Percentiles rank a stretch among this genome's conserved stretches.
phyloP scores from a whole-genome alignment of 2,797 vertebrate species.

The Sebastes itinus region DNA sequence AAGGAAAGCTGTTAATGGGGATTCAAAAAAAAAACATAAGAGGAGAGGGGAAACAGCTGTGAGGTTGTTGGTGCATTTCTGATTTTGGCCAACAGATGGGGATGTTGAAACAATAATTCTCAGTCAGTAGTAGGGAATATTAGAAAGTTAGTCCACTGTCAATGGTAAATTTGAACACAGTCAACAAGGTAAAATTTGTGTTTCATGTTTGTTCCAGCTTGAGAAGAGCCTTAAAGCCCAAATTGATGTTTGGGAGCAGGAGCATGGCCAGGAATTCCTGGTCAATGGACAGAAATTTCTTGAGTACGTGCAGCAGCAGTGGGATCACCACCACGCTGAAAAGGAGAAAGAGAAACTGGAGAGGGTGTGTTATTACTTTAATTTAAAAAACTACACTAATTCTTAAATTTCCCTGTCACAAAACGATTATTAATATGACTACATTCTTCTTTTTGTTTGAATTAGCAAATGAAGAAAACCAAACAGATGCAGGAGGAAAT shows the following conservation, averaged over 20 bases:
- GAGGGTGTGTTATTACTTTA: constrained; percentile 76
- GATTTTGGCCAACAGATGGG: constrained; percentile 31
- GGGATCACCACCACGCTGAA: constrained; percentile 86
- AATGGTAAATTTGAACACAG: neutral
- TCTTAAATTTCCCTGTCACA: neutral
- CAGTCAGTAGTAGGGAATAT: neutral
- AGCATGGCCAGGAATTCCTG: constrained; percentile 81
- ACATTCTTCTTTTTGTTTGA: neutral
- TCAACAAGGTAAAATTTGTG: neutral
- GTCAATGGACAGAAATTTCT: constrained; percentile 90
- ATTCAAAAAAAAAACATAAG: neutral
- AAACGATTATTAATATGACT: neutral
- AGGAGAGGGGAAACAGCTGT: neutral
- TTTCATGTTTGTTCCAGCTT: constrained; percentile 77
- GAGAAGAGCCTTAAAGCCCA: constrained; percentile 88
- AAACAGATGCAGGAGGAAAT: constrained; percentile 91
- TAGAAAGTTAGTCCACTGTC: neutral
- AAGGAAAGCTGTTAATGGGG: neutral
- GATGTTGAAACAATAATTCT: neutral
- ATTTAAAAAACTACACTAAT: neutral
- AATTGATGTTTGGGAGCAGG: constrained; percentile 87
- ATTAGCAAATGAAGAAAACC: constrained; percentile 92
- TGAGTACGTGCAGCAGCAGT: constrained; percentile 88
- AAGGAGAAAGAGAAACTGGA: constrained; percentile 93
- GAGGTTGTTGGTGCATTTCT: neutral